These are phyloP conservation scores for Sitobion miscanthi DNA, from an alignment of 1,140 invertebrate genomes.

Conservation along the genomic window DNA sequence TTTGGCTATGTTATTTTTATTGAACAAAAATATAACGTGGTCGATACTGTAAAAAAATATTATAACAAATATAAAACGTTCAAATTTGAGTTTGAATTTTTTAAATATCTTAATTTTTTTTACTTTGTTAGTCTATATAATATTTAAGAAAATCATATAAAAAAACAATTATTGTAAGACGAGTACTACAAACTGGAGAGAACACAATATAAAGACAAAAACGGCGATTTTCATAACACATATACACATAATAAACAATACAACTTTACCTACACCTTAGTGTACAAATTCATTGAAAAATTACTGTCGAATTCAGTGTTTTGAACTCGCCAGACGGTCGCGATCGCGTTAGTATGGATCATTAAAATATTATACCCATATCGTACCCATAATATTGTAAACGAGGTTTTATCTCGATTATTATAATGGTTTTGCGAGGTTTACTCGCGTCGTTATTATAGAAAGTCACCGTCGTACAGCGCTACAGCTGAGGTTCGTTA, in stretches of 20 bases:
- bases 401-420: background rate
- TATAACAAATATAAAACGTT: background rate
- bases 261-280: no score
- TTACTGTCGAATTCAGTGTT: background rate
- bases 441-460: slow-evolving; percentile 11
- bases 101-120: background rate
- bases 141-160: background rate
- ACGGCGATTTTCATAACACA: no score
- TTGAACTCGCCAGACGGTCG: background rate
- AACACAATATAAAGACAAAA: no score
- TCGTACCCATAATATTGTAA: background rate
- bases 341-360: background rate
- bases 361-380: background rate
- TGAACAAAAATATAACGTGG: background rate
- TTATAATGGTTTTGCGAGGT: slow-evolving; percentile 1
- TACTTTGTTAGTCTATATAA: background rate
- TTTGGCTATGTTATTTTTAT: no score
- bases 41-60: background rate
- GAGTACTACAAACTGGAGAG: background rate
- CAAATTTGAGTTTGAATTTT: background rate
- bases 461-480: background rate
- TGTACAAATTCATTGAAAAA: background rate
- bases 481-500: background rate
- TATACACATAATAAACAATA: no score
- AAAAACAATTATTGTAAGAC: background rate